Percentiles rank a stretch among this genome's conserved stretches.
phyloP scores from a whole-genome alignment of 1,140 invertebrate genomes.

The Hermetia illucens region DNA sequence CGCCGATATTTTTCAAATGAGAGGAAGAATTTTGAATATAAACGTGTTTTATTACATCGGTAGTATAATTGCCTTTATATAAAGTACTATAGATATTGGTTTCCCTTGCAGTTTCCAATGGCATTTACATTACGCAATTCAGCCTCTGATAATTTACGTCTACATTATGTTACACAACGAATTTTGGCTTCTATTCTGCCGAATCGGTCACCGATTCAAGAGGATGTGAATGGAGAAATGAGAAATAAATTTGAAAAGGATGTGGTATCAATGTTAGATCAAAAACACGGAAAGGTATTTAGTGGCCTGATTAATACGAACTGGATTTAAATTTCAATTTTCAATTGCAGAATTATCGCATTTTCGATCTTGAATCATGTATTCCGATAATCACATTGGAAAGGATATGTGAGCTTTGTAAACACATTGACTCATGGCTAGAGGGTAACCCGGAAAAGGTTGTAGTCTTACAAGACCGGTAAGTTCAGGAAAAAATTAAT shows the following conservation, averaged over 20 bases:
- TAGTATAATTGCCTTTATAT: too few species aligned
- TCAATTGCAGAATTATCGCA: slow-evolving; percentile 5
- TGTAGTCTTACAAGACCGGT: slow-evolving; percentile 9
- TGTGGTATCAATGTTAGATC: slow-evolving; percentile 8
- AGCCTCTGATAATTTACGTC: slow-evolving; percentile 2
- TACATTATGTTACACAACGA: slow-evolving; percentile 9
- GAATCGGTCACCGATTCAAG: background rate
- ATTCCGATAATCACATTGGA: slow-evolving; percentile 8
- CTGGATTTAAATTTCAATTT: background rate
- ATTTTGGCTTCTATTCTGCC: slow-evolving; percentile 8
- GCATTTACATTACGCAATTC: background rate
- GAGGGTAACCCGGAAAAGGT: slow-evolving; percentile 6
- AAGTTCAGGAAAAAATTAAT: background rate
- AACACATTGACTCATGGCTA: slow-evolving; percentile 9
- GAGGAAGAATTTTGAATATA: too few species aligned
- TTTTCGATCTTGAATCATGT: slow-evolving; percentile 9
- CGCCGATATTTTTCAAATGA: too few species aligned
- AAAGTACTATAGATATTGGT: background rate
- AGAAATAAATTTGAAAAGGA: slow-evolving; percentile 7
- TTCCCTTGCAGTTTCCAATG: background rate
- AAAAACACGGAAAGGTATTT: slow-evolving; percentile 8
- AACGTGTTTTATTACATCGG: too few species aligned
- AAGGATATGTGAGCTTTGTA: slow-evolving; percentile 8
- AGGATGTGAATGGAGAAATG: background rate
- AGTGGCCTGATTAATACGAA: background rate